These are phyloP conservation scores for Lepeophtheirus salmonis DNA, from an alignment of 1,140 invertebrate genomes.

Conservation along the genomic window DNA sequence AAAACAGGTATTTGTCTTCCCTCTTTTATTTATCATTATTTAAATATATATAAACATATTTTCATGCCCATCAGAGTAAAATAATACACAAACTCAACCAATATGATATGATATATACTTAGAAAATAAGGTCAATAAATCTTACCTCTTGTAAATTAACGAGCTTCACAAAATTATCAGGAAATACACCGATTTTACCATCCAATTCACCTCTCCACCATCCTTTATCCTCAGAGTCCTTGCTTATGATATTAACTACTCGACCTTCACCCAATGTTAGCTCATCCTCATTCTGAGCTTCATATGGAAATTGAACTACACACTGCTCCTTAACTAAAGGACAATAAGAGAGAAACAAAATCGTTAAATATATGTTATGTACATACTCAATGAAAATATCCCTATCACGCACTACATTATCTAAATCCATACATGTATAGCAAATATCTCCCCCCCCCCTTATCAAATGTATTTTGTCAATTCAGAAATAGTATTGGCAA, in stretches of 20 bases:
- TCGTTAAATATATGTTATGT: neutral
- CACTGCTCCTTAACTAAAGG: conserved; percentile 46
- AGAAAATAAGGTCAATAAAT: no score
- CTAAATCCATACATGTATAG: no score
- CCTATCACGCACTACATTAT: no score
- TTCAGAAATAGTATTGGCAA: no score
- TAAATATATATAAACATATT: no score
- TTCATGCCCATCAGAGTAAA: no score
- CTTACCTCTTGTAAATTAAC: neutral
- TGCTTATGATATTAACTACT: conserved; percentile 62
- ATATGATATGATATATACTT: no score
- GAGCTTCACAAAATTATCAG: conserved; percentile 59
- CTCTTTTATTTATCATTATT: no score
- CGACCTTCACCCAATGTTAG: conserved; percentile 71
- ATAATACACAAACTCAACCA: no score
- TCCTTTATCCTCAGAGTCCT: conserved; percentile 66
- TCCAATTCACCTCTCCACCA: conserved; percentile 91
- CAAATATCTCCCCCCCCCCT: no score
- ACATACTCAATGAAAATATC: neutral
- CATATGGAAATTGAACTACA: conserved; percentile 69
- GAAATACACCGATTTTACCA: conserved; percentile 76
- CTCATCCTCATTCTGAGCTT: conserved; percentile 81
- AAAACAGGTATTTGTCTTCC: no score
- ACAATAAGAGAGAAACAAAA: conserved; percentile 11
- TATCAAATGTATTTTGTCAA: no score